Conservation (phyloP, 2,113 vertebrate genomes). For the Bettongia penicillata region DNA sequence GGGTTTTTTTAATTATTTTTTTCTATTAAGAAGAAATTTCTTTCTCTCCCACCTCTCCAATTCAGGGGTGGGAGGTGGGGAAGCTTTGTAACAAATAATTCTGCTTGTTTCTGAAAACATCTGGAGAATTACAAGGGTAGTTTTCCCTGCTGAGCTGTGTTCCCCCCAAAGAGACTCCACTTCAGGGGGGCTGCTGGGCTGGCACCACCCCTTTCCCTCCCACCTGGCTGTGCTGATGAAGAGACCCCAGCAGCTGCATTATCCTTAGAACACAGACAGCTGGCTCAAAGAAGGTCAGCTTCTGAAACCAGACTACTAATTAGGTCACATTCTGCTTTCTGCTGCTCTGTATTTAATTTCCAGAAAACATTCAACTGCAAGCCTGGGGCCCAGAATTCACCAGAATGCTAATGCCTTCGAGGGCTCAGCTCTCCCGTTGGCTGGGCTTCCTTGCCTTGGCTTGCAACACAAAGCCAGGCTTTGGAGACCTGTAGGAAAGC, state of each 20-base stretch:
- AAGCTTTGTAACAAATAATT: neutral
- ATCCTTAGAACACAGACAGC: constrained; percentile 78
- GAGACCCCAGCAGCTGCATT: constrained; percentile 77
- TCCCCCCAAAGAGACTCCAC: constrained; percentile 27
- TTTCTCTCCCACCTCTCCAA: constrained; percentile 32
- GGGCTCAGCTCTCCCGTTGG: constrained; percentile 47
- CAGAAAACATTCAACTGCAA: constrained; percentile 83
- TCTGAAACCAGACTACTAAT: constrained; percentile 85
- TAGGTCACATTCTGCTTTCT: constrained; percentile 85
- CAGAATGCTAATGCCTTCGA: constrained; percentile 64
- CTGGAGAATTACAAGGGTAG: constrained; percentile 39
- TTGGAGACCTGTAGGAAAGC: neutral
- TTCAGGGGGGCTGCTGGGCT: constrained; percentile 53
- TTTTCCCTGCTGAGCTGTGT: neutral
- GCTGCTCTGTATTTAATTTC: constrained; percentile 85
- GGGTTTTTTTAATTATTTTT: neutral
- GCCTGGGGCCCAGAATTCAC: constrained; percentile 78
- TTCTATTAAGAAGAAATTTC: constrained; percentile 41
- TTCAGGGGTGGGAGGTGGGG: constrained; percentile 38
- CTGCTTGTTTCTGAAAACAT: constrained; percentile 43
- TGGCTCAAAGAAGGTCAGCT: constrained; percentile 83
- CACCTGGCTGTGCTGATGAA: constrained; percentile 77
- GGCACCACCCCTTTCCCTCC: constrained; percentile 63
- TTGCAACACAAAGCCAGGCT: neutral
- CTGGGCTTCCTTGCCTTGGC: neutral